Evolutionary conservation across 2,888 invertebrate species (phyloP).

Genomic region (Oxycera nigricornis): DNA sequence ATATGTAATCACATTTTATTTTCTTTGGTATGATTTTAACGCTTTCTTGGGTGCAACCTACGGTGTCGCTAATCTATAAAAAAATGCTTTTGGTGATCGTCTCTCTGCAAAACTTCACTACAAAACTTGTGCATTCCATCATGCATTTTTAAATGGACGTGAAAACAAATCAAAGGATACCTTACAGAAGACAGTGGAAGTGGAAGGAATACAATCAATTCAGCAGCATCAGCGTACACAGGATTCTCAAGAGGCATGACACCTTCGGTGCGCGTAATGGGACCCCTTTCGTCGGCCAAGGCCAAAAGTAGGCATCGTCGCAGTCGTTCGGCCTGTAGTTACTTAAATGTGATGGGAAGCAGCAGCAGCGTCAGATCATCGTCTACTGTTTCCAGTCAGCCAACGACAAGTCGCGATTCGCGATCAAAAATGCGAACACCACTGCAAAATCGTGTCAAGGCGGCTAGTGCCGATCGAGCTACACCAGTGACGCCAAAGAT

Average conservation of each 20-base stretch:
- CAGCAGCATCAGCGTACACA: conserved; percentile 48
- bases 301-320: conserved; percentile 56
- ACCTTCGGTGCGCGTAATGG: conserved; percentile 50
- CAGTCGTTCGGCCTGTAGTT: conserved; percentile 57
- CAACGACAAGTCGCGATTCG: conserved; percentile 50
- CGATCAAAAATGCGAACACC: conserved; percentile 58
- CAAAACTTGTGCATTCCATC: neutral
- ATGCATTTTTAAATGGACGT: conserved; percentile 8
- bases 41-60: neutral
- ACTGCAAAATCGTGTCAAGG: conserved; percentile 53
- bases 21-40: conserved; percentile 15
- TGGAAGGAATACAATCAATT: conserved; percentile 31
- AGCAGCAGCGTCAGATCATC: conserved; percentile 5
- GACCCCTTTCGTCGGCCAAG: conserved; percentile 58
- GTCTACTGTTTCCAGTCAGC: neutral
- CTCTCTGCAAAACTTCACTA: neutral
- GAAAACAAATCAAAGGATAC: conserved; percentile 55
- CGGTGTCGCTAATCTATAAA: conserved; percentile 5
- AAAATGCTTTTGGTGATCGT: conserved; percentile 21
- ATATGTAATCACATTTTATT: conserved; percentile 17
- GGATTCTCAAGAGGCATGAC: conserved; percentile 7
- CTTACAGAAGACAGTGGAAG: conserved; percentile 61
- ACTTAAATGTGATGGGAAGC: neutral
- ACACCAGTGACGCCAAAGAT: conserved; percentile 50
- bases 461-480: conserved; percentile 58